phyloP scores from a whole-genome alignment of 2,888 invertebrate genomes.

The Scaeva pyrastri region DNA sequence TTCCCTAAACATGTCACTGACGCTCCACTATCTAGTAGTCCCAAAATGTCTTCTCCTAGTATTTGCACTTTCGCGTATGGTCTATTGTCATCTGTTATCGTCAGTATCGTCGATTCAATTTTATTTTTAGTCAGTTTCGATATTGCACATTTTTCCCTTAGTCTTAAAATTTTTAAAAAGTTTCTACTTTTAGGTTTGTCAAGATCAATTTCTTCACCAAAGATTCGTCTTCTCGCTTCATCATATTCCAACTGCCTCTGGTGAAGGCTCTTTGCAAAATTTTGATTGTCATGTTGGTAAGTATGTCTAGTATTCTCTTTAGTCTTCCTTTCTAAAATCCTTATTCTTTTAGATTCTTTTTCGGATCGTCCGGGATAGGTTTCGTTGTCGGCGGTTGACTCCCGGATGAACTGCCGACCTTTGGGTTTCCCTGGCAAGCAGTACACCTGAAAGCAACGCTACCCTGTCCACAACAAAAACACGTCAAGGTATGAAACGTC shows the following conservation, averaged over 20 bases:
- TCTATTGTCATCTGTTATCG: slow-evolving; percentile 6
- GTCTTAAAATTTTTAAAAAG: not conserved
- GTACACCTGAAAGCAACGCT: not conserved
- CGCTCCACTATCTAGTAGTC: slow-evolving; percentile 20
- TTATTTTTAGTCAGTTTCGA: not conserved
- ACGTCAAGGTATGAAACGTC: slow-evolving; percentile 7
- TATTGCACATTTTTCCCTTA: slow-evolving; percentile 1
- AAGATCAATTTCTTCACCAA: not conserved
- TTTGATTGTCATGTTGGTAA: not conserved
- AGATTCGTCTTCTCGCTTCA: not conserved
- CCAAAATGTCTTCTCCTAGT: not conserved
- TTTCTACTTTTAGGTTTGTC: not conserved
- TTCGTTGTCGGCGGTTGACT: not conserved
- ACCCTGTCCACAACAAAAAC: not conserved
- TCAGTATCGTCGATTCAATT: not conserved
- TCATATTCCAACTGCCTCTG: not conserved
- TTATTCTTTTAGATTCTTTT: not conserved
- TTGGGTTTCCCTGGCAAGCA: slow-evolving; percentile 15
- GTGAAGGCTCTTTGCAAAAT: not conserved
- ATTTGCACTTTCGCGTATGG: slow-evolving; percentile 7
- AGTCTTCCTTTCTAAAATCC: not conserved
- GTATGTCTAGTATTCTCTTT: not conserved
- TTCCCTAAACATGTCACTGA: slow-evolving; percentile 14
- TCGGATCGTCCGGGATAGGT: not conserved
- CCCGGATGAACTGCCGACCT: slow-evolving; percentile 11